Base-by-base conservation (phyloP, 2,797 vertebrate species). In the Onychomys arenicola region DNA sequence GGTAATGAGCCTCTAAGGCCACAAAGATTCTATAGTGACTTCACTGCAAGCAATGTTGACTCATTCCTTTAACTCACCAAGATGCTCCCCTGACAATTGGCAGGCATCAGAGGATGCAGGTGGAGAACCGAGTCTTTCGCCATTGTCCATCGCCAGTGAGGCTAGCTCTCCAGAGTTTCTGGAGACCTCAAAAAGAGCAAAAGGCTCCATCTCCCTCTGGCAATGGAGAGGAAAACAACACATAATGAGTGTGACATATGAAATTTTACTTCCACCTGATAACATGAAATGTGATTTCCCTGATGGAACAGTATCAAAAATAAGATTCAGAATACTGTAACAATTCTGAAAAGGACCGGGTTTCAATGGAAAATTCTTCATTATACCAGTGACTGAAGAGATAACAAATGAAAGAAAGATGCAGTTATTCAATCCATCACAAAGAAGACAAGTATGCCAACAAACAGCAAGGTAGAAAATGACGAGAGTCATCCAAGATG, bases 291-390 rank as follows among this genome's bases (percentile, higher is more conserved):
- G 8, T 12, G 17, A 73, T 34, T 75, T 82, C 1, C 27, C 49
- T 63, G 6, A 32, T 46, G 23, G 46, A 73, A 5, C 6, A 77
- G 37, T 19, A 4, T 94, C 94, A 57, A 9, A 49, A 14, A 73
- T 75, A 17, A 77, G 17, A 93, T 49, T 23, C 25, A 91, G 49
- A 78, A 10, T 87, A 46, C 46, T 46, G 63, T 5, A 93, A 29
- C 49, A 95, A 75, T 85, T 84, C 83, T 76, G 37, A 94, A 89
- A 90, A 93, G 83, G 25, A 76, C 73, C 34, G 29, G 32, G 6
- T 69, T 84, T 73, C 40, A 75, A 40, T 71, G 2, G 73, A 96
- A 91, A 65, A 43, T 9, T 37, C 29, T 21, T 88, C 34, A 77
- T 77, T 16, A 27, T 78, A 12, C 14, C 25, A 88, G 85, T 63